Evolutionary conservation across 2,888 invertebrate species (phyloP).

Genomic region (Eulithis prunata): DNA sequence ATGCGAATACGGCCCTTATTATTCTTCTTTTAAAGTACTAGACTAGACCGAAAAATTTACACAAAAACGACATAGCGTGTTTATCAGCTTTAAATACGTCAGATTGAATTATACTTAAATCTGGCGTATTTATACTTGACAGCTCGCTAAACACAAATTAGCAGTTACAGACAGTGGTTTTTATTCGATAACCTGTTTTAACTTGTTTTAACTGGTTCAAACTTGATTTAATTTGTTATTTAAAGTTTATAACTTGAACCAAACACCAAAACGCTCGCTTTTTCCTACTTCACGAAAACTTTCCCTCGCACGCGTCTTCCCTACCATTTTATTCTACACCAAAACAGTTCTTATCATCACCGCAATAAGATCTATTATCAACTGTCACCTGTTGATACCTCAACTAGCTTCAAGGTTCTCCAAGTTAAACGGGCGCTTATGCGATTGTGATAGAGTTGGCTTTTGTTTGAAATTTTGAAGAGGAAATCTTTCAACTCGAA

Average conservation of each 20-base stretch:
- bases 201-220: too few relatives aligned
- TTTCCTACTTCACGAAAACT: constrained; percentile 57
- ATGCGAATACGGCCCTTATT: too few relatives aligned
- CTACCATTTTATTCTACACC: constrained; percentile 38
- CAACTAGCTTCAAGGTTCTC: neutral
- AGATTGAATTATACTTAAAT: too few relatives aligned
- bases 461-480: constrained; percentile 7
- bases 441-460: constrained; percentile 13
- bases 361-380: constrained; percentile 29
- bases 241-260: constrained; percentile 39
- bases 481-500: constrained; percentile 32
- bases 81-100: too few relatives aligned
- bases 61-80: too few relatives aligned
- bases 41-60: too few relatives aligned
- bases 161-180: too few relatives aligned
- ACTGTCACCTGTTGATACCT: constrained; percentile 27
- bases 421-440: constrained; percentile 17
- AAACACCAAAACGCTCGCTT: constrained; percentile 47
- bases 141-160: too few relatives aligned
- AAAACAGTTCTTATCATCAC: constrained; percentile 18
- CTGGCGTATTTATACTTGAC: too few relatives aligned
- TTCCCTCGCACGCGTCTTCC: constrained; percentile 55
- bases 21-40: too few relatives aligned
- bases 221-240: neutral
- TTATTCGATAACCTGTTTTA: too few relatives aligned